Conservation (phyloP, 2,113 vertebrate genomes). For the Pterocles orientalis region DNA sequence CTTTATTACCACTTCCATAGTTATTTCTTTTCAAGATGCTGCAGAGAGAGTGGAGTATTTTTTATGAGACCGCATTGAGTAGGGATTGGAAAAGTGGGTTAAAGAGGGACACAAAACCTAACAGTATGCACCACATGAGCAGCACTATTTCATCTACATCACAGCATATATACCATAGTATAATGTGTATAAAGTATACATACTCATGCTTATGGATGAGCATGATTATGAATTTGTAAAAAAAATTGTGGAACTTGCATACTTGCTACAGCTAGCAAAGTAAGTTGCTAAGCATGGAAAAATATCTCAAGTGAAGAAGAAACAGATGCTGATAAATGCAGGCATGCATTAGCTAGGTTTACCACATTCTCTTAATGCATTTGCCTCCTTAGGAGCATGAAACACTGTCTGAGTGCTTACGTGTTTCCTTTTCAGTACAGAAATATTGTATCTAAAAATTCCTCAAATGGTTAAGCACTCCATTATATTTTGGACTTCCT, state of each 20-base stretch:
- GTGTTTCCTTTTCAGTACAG: neutral
- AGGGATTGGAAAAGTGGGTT: neutral
- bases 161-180: neutral
- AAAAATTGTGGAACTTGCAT: neutral
- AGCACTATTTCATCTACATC: neutral
- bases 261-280: neutral
- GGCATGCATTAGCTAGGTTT: neutral
- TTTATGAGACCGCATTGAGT: neutral
- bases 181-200: neutral
- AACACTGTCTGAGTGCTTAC: neutral
- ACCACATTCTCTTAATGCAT: neutral
- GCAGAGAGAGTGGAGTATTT: neutral
- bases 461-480: neutral
- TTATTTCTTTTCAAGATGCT: neutral
- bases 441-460: neutral
- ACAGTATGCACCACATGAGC: neutral
- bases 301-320: neutral
- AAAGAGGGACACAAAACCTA: neutral
- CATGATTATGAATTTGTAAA: neutral
- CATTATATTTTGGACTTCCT: neutral
- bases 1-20: neutral
- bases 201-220: neutral
- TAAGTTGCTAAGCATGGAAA: neutral
- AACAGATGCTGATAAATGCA: neutral
- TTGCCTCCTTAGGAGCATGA: neutral